Conservation (phyloP, 1,140 invertebrate genomes). For the Adoxophyes honmai region DNA sequence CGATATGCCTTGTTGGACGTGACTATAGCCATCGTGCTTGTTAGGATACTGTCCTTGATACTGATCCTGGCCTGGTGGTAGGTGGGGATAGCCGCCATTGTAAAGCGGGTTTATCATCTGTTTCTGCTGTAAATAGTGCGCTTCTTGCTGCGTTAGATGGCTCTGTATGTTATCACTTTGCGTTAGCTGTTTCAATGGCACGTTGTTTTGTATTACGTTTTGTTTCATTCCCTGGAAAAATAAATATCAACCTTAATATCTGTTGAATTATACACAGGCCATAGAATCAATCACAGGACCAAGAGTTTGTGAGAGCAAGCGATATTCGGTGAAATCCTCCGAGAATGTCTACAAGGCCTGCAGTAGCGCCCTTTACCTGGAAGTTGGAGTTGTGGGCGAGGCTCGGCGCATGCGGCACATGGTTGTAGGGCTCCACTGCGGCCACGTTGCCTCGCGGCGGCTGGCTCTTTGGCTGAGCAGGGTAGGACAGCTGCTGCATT, state of each 20-base stretch:
- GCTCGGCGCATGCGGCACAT: conserved; percentile 84
- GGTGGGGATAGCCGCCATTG: conserved; percentile 64
- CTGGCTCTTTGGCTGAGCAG: conserved; percentile 71
- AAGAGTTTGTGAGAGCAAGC: no score
- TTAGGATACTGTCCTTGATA: conserved; percentile 61
- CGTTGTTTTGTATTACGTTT: conserved; percentile 70
- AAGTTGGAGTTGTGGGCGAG: conserved; percentile 75
- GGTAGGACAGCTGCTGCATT: conserved; percentile 68
- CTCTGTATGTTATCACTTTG: conserved; percentile 71
- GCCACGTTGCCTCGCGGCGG: conserved; percentile 86
- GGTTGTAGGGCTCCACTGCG: conserved; percentile 93
- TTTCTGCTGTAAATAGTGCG: conserved; percentile 73
- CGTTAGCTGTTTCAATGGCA: conserved; percentile 73
- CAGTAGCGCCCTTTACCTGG: conserved; percentile 48
- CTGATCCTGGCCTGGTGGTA: conserved; percentile 48
- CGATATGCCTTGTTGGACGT: conserved; percentile 65
- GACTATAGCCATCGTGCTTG: conserved; percentile 62
- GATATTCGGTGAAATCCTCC: no score
- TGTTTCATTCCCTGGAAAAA: conserved; percentile 70
- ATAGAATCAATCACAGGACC: no score
- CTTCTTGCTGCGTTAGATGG: conserved; percentile 71
- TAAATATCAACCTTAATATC: background rate
- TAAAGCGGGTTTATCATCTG: conserved; percentile 68
- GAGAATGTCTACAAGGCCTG: no score
- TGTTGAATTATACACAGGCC: no score